phyloP scores from a whole-genome alignment of 1,140 invertebrate genomes.

The Diuraphis noxia region DNA sequence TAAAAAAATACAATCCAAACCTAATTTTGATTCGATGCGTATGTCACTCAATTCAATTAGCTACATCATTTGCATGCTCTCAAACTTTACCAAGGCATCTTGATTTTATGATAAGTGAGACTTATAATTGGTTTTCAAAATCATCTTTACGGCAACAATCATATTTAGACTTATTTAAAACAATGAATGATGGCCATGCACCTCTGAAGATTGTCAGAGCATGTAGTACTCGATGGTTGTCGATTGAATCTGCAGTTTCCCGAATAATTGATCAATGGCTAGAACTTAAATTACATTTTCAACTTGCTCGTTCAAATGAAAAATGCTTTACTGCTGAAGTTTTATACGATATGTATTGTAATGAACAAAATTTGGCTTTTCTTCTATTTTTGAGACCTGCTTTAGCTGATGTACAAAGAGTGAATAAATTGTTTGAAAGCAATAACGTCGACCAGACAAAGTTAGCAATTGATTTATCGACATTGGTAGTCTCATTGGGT shows the following conservation, averaged over 20 bases:
- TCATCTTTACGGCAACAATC: neutral
- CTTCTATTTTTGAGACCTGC: neutral
- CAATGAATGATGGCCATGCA: neutral
- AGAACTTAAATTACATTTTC: neutral
- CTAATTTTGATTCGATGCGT: neutral
- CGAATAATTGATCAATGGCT: constrained; percentile 2
- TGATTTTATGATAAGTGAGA: neutral
- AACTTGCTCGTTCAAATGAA: neutral
- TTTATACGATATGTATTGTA: neutral
- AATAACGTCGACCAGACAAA: neutral
- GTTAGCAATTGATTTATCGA: neutral
- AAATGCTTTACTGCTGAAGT: neutral
- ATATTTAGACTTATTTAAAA: neutral
- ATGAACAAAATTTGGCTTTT: neutral
- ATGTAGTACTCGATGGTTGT: neutral
- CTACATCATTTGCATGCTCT: neutral
- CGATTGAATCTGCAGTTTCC: neutral
- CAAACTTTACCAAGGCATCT: neutral
- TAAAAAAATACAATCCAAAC: neutral
- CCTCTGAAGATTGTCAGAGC: neutral
- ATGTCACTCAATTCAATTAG: neutral
- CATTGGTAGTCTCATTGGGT: neutral
- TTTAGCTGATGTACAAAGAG: neutral
- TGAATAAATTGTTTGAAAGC: neutral
- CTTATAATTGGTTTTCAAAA: neutral